Evolutionary conservation across 2,888 invertebrate species (phyloP).

Genomic region (Philhelius pedissequus): DNA sequence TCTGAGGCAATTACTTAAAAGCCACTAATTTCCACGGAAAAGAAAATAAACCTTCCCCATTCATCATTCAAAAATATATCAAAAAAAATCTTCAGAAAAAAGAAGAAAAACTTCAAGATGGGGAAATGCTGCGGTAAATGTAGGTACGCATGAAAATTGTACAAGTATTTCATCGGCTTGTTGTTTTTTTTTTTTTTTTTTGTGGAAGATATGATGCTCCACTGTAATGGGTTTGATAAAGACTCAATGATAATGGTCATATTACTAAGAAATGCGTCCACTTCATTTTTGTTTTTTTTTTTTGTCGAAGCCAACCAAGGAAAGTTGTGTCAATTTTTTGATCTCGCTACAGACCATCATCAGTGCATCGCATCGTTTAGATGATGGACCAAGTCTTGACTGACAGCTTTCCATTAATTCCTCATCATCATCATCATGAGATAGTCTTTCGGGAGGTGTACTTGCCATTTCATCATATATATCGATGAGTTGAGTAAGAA

Average conservation of each 20-base stretch:
- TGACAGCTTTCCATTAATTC: slow-evolving; percentile 67
- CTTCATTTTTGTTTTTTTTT: slow-evolving; percentile 11
- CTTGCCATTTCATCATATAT: slow-evolving; percentile 44
- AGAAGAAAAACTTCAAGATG: background rate
- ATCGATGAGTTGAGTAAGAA: slow-evolving; percentile 40
- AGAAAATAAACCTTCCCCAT: slow-evolving; percentile 41
- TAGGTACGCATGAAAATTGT: background rate
- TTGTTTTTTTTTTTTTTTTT: background rate
- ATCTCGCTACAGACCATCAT: slow-evolving; percentile 16
- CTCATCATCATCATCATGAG: slow-evolving; percentile 24
- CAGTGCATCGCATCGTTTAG: background rate
- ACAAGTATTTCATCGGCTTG: slow-evolving; percentile 26
- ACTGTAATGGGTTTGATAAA: slow-evolving; percentile 24
- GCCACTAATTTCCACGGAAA: slow-evolving; percentile 35
- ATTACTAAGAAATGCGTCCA: slow-evolving; percentile 18
- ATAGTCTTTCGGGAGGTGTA: slow-evolving; percentile 16
- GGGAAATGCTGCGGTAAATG: slow-evolving; percentile 25
- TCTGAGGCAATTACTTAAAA: background rate
- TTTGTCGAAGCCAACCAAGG: slow-evolving; percentile 15
- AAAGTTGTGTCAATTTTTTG: slow-evolving; percentile 61
- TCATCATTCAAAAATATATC: slow-evolving; percentile 21
- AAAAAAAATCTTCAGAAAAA: background rate
- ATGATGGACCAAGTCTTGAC: slow-evolving; percentile 40
- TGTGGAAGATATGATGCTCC: background rate
- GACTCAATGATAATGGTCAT: slow-evolving; percentile 32